phyloP scores from a whole-genome alignment of 2,888 invertebrate genomes.

The Choristoneura rosaceana region DNA sequence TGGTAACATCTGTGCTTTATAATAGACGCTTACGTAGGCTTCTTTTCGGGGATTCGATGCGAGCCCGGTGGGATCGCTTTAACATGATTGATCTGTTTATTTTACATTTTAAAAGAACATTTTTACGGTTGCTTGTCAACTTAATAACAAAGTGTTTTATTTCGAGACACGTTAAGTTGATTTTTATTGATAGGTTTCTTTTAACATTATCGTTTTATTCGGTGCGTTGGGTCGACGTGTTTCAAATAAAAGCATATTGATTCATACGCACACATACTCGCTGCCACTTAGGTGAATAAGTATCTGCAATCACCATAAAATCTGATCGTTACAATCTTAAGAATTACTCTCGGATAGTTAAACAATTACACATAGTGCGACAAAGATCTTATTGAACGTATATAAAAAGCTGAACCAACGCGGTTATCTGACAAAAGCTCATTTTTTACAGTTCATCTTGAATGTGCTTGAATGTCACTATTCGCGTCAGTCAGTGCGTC shows the following conservation, averaged over 20 bases:
- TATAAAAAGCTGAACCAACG: no score
- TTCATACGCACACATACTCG: neutral
- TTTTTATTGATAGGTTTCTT: conserved; percentile 84
- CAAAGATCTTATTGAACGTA: no score
- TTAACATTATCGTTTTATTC: conserved; percentile 75
- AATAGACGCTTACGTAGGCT: conserved; percentile 85
- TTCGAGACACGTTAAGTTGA: conserved; percentile 81
- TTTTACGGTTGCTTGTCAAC: conserved; percentile 86
- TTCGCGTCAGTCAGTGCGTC: no score
- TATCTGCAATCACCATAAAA: neutral
- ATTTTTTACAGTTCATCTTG: no score
- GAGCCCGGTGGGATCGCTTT: conserved; percentile 84
- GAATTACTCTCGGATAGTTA: neutral
- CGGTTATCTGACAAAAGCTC: no score
- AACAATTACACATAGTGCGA: no score
- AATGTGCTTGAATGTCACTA: no score
- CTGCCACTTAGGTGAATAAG: neutral
- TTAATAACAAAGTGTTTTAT: conserved; percentile 85
- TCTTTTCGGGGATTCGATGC: conserved; percentile 81
- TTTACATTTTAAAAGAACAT: conserved; percentile 85
- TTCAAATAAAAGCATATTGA: neutral
- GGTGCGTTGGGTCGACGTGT: conserved; percentile 57
- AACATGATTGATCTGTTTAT: conserved; percentile 86
- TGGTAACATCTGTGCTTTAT: conserved; percentile 84
- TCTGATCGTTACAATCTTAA: neutral